A percentile compares a stretch with the other conserved stretches of the same genome.
phyloP scores from a whole-genome alignment of 2,797 vertebrate species.

The Carapus acus region DNA sequence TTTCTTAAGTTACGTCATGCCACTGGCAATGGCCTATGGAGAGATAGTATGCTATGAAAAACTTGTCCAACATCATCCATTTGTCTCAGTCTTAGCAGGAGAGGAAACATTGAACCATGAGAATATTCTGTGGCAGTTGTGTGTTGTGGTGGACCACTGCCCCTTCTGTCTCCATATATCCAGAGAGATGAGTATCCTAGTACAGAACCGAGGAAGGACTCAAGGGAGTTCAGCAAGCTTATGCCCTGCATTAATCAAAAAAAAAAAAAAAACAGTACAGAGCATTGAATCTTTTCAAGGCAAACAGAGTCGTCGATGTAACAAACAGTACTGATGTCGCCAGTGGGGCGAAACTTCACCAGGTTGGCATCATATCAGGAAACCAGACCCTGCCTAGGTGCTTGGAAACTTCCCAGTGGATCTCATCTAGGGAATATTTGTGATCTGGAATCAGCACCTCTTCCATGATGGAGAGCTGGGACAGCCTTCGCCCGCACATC shows the following conservation, averaged over 20 bases:
- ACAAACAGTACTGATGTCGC: too few relatives aligned
- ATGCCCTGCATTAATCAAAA: constrained; percentile 21
- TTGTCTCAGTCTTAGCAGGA: too few relatives aligned
- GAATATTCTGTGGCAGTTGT: constrained; percentile 14
- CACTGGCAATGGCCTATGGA: constrained; percentile 13
- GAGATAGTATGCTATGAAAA: constrained; percentile 20
- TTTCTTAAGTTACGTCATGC: constrained; percentile 20
- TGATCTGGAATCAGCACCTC: constrained; percentile 97
- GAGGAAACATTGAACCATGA: too few relatives aligned
- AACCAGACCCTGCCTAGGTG: constrained; percentile 98
- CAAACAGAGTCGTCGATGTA: too few relatives aligned
- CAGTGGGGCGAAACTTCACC: constrained; percentile 73
- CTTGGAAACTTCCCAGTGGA: constrained; percentile 98
- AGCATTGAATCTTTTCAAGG: too few relatives aligned
- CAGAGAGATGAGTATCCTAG: neutral
- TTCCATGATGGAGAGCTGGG: constrained; percentile 98
- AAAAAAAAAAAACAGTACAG: too few relatives aligned
- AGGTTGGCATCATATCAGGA: constrained; percentile 99
- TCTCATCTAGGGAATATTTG: constrained; percentile 93
- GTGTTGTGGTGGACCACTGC: constrained; percentile 8
- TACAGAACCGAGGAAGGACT: neutral
- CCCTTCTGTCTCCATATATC: neutral
- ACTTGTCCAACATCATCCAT: neutral
- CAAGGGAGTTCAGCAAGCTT: constrained; percentile 17
- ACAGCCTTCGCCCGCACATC: constrained; percentile 92